A percentile compares a stretch with the other conserved stretches of the same genome.
Conservation (phyloP, 1,140 invertebrate species). For the Spodoptera frugiperda region DNA sequence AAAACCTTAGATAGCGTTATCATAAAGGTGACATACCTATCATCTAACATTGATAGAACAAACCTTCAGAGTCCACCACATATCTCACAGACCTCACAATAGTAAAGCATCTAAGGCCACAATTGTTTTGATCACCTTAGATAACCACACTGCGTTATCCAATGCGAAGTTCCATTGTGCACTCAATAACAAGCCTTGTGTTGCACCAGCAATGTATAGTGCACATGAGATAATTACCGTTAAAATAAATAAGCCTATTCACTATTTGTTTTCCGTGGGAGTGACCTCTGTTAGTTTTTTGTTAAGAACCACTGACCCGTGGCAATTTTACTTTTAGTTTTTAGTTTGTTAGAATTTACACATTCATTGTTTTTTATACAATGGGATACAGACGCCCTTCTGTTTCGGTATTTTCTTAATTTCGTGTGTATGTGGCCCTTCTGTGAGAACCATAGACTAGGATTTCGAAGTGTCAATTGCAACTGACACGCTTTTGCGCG, state of each 20-base stretch:
- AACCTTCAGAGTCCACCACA: conserved; percentile 21
- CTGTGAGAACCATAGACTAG: not conserved
- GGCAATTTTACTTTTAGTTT: conserved; percentile 9
- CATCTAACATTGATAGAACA: not conserved
- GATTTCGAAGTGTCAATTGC: too few species aligned
- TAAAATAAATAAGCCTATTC: conserved; percentile 13
- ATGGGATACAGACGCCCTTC: conserved; percentile 24
- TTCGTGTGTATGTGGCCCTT: not conserved
- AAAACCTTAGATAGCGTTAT: not conserved
- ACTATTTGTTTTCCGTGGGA: conserved; percentile 42
- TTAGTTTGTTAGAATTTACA: conserved; percentile 3
- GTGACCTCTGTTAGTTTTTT: conserved; percentile 24
- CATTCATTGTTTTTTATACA: conserved; percentile 38
- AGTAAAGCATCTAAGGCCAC: conserved; percentile 20
- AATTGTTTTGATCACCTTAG: conserved; percentile 37
- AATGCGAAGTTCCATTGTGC: conserved; percentile 21
- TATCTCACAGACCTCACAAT: conserved; percentile 34
- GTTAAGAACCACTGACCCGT: conserved; percentile 28
- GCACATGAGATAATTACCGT: conserved; percentile 1
- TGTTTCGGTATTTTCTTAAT: not conserved
- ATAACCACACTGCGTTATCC: conserved; percentile 25
- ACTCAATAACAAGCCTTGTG: conserved; percentile 6
- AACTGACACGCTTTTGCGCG: too few species aligned
- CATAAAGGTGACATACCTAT: not conserved
- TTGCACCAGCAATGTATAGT: conserved; percentile 5